These are phyloP conservation scores for Calephelis nemesis DNA, from an alignment of 1,140 invertebrate genomes.

Conservation along the genomic window DNA sequence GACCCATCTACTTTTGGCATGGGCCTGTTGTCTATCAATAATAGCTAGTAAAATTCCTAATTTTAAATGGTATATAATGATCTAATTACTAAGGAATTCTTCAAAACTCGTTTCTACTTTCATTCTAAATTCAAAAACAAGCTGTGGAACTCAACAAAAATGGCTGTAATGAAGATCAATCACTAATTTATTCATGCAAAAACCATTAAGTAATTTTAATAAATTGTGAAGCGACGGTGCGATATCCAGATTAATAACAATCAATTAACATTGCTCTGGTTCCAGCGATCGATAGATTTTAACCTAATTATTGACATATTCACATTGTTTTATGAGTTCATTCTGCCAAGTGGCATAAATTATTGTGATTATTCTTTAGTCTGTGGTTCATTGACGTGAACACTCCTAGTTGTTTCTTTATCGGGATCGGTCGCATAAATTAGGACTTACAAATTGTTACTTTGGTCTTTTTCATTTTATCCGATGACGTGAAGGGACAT, in stretches of 20 bases:
- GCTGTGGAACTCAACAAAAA: neutral
- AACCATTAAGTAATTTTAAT: constrained; percentile 28
- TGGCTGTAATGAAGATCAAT: constrained; percentile 10
- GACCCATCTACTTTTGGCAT: too few relatives aligned
- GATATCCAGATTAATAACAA: constrained; percentile 39
- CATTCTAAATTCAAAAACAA: neutral
- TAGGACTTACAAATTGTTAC: neutral
- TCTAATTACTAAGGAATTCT: neutral
- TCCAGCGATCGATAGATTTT: constrained; percentile 41
- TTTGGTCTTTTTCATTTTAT: neutral
- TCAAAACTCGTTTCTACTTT: neutral
- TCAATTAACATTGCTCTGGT: constrained; percentile 46
- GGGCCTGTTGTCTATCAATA: too few relatives aligned
- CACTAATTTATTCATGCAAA: constrained; percentile 15
- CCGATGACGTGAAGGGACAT: too few relatives aligned
- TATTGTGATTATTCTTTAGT: constrained; percentile 25
- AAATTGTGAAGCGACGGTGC: constrained; percentile 35
- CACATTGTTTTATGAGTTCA: constrained; percentile 52
- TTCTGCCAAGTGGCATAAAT: constrained; percentile 30
- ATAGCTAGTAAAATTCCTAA: too few relatives aligned
- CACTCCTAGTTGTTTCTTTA: constrained; percentile 15
- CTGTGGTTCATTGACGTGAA: constrained; percentile 29
- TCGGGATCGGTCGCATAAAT: neutral
- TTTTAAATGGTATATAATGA: too few relatives aligned
- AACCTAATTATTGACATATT: constrained; percentile 64